Evolutionary conservation across 2,113 vertebrate genomes (phyloP), one percentile per base, ranked within the genome.

Genomic region (Chloroceryle aenea): DNA sequence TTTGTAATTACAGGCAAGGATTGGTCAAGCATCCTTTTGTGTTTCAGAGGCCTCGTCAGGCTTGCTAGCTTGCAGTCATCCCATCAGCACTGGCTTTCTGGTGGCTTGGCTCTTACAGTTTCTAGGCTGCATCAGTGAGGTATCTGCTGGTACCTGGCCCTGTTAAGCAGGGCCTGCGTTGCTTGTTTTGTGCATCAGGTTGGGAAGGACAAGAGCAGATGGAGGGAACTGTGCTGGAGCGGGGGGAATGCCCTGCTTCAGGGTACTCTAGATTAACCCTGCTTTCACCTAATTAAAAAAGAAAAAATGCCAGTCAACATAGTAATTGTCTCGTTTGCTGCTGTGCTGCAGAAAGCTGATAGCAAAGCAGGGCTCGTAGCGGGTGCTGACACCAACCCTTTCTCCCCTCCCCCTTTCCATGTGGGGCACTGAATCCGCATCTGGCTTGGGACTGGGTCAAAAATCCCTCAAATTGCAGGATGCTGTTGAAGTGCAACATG

Each of bases 41-140:
- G 62, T 76, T 85, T 61, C 2, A 1, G 47, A 58, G 52, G 23
- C 30, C 71, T 80, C 4, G 1, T 62, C 74, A 48, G 74, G 45
- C 58, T 79, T 68, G 71, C 27, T 22, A 2, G 45, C 7, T 45
- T 62, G 50, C 45, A 71, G 0, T 61, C 30, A 19, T 30, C 75
- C 56, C 1, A 0, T 12, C 85, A 87, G 66, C 2, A 1, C 43
- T 0, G 6, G 3, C 40, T 43, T n/a, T 55, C 4, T 4, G 2
- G 11, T 79, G 36, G 47, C 67, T 18, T n/a, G 23, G 50, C 36
- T 40, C 30, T 55, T 42, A 2, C 3, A 5, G 43, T 20, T 75
- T 15, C 36, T 11, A 19, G 85, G 67, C 69, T 75, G 56, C 61
- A 56, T 74, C 43, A 68, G 26, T 15, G 36, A 58, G 43, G 29